Base-by-base conservation (phyloP, 1,140 invertebrate genomes). In the Eurosta solidaginis region DNA sequence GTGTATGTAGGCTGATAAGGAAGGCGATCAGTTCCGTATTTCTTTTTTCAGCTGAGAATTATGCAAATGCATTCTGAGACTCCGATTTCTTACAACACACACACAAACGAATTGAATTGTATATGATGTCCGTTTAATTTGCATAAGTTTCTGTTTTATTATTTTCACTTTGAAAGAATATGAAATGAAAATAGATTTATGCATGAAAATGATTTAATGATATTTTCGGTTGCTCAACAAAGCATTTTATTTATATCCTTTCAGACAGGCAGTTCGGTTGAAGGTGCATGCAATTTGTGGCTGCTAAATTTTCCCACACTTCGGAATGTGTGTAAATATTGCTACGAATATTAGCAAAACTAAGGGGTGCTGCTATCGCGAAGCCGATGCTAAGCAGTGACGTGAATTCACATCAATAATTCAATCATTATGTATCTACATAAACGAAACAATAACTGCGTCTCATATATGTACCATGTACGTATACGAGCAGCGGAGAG, bases 51-150 rank as follows among this genome's bases (percentile, higher is more conserved):
- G 59, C 59, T 68, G 59, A 68, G 59, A 14, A 68, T 68, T 68
- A 68, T 68, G 59, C 59, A 68, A 68, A 68, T 68, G 59, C 59
- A 68, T 40, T 68, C 59, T 7, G 12, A 68, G 59, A 20, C 33
- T 36, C 59, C 5, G 17, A 68, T 68, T 40, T 12, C 4, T n/a
- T n/a, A n/a, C n/a, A n/a, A n/a, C n/a, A n/a, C n/a, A n/a, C 33
- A 40, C n/a, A 68, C 10, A 36, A 40, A 68, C 40, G 59, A 40
- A 68, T 68, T 68, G 59, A 68, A 68, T 68, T 68, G 59, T 68
- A 68, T 68, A 40, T 68, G 59, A 68, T 68, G 36, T 68, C 59
- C 59, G 59, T 68, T 68, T 68, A 68, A 68, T 68, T 68, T 68
- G 59, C 59, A 68, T 68, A 68, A 68, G 27, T 40, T 68, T 29